Conservation (phyloP, 1,140 invertebrate genomes). For the Cotesia vestalis region DNA sequence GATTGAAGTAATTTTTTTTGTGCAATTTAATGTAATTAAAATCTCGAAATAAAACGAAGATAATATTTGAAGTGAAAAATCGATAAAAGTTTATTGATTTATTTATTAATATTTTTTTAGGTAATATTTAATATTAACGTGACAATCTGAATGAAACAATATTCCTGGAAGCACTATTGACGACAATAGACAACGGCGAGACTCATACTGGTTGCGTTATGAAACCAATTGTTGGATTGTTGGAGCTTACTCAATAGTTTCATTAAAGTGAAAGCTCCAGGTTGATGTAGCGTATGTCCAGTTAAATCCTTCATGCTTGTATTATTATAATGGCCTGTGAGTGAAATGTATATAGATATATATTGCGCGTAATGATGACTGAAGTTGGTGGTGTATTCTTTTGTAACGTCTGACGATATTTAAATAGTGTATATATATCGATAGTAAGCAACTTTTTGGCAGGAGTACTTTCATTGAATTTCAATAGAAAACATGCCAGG, state of each 20-base stretch:
- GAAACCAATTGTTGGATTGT: conserved; percentile 19
- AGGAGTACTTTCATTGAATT: conserved; percentile 4
- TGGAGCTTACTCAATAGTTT: conserved; percentile 31
- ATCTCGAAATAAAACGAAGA: too few relatives aligned
- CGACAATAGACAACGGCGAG: conserved; percentile 20
- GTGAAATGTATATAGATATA: background rate
- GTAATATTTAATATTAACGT: background rate
- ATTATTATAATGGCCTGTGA: conserved; percentile 12
- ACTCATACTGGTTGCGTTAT: conserved; percentile 1
- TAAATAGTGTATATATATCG: conserved; percentile 7
- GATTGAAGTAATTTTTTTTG: too few relatives aligned
- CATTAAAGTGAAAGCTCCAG: conserved; percentile 31
- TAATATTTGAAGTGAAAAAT: too few relatives aligned
- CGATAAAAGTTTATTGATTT: too few relatives aligned
- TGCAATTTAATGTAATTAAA: too few relatives aligned
- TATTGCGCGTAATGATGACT: background rate
- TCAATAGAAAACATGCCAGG: background rate
- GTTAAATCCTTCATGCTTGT: conserved; percentile 1
- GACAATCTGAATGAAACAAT: conserved; percentile 20
- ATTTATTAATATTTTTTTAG: background rate
- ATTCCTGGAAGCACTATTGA: background rate
- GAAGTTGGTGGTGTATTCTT: background rate
- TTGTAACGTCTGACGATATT: background rate
- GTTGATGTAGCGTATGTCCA: conserved; percentile 15
- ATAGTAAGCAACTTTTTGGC: conserved; percentile 27